phyloP scores from a whole-genome alignment of 2,888 invertebrate genomes.

The Teleogryllus oceanicus region DNA sequence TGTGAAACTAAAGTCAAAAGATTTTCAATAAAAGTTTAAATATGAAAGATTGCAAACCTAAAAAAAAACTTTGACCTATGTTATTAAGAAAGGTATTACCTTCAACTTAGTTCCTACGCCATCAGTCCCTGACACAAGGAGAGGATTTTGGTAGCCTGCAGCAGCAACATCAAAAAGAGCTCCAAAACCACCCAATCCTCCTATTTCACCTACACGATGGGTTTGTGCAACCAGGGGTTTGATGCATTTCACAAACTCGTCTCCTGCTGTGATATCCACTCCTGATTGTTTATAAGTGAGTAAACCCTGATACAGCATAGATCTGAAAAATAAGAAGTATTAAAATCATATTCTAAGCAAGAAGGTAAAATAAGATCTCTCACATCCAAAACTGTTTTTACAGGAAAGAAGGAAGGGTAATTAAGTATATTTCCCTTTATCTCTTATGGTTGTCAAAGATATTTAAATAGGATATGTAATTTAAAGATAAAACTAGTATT shows the following conservation, averaged over 20 bases:
- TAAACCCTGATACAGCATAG: conserved; percentile 57
- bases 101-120: conserved; percentile 97
- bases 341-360: not conserved
- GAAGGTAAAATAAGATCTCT: too few species aligned
- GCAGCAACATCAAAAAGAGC: conserved; percentile 84
- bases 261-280: conserved; percentile 91
- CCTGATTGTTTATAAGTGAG: conserved; percentile 87
- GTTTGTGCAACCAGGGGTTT: conserved; percentile 80
- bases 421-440: too few species aligned
- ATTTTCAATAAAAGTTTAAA: too few species aligned
- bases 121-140: conserved; percentile 90
- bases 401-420: too few species aligned
- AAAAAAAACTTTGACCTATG: not conserved
- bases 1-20: not conserved
- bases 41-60: not conserved
- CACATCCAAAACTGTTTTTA: too few species aligned
- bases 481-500: too few species aligned
- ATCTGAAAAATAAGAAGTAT: conserved; percentile 44
- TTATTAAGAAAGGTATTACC: conserved; percentile 49
- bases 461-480: too few species aligned
- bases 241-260: conserved; percentile 75
- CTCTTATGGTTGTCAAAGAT: too few species aligned
- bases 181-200: conserved; percentile 87
- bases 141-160: conserved; percentile 72
- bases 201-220: conserved; percentile 71